Percentiles rank a stretch among this genome's conserved stretches.
These are phyloP conservation scores for Dione juno DNA, from an alignment of 2,888 invertebrate genomes.

Conservation along the genomic window DNA sequence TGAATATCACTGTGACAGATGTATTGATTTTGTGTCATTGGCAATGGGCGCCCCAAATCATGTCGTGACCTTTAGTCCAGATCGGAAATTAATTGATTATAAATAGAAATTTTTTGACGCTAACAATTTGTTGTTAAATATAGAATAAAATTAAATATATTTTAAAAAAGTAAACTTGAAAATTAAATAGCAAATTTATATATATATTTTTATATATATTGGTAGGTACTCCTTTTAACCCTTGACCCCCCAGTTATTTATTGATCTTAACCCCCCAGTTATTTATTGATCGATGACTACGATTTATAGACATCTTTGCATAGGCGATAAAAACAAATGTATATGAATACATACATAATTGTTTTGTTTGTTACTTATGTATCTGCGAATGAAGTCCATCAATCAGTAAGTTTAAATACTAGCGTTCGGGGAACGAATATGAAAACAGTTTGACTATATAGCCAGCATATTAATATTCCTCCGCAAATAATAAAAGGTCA, in stretches of 20 bases:
- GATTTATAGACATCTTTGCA: background rate
- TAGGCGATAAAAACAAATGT: background rate
- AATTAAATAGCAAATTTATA: too few relatives aligned
- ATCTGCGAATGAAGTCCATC: background rate
- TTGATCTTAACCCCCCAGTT: too few relatives aligned
- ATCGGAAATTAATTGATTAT: constrained; percentile 40
- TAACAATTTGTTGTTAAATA: background rate
- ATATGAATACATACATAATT: background rate
- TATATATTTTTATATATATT: too few relatives aligned
- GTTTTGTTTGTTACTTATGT: constrained; percentile 2
- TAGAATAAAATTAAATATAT: too few relatives aligned
- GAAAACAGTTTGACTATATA: background rate
- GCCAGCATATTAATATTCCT: background rate
- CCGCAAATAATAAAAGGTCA: background rate
- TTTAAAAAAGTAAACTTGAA: too few relatives aligned
- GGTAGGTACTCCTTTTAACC: too few relatives aligned
- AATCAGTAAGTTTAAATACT: background rate
- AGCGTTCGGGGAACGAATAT: background rate
- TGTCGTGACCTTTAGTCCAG: constrained; percentile 40
- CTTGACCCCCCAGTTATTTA: too few relatives aligned
- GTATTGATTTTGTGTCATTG: constrained; percentile 41
- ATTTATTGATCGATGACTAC: too few relatives aligned
- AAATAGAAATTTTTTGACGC: constrained; percentile 35
- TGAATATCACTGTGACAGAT: background rate
- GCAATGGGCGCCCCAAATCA: constrained; percentile 31